Conservation (phyloP, 1,140 invertebrate genomes). For the Drosophila sp. region DNA sequence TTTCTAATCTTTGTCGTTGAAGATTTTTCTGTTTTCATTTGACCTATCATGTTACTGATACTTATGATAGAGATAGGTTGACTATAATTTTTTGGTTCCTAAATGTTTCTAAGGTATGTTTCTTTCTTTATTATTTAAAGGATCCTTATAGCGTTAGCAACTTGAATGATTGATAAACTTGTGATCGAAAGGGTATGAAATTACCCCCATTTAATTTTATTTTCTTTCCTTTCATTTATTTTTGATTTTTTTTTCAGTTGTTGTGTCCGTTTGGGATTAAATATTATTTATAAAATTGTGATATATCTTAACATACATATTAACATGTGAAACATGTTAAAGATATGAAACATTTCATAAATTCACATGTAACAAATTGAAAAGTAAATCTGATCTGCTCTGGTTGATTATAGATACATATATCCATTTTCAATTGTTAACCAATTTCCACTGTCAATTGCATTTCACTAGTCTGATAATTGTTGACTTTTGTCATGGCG, state of each 20-base stretch:
- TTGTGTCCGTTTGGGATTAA: constrained; percentile 12
- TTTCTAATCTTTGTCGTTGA: no score
- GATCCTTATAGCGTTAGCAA: no score
- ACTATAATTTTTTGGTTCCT: no score
- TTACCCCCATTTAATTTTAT: not conserved
- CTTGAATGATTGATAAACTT: no score
- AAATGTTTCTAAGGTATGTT: no score
- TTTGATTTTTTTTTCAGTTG: constrained; percentile 3
- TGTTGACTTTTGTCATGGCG: constrained; percentile 10
- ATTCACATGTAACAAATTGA: not conserved
- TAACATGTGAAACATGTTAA: no score
- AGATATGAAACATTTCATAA: not conserved
- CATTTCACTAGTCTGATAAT: constrained; percentile 22
- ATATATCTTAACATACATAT: not conserved
- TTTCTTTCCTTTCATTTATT: constrained; percentile 7
- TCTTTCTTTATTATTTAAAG: no score
- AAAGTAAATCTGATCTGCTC: not conserved
- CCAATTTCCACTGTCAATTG: constrained; percentile 33
- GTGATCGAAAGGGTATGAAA: not conserved
- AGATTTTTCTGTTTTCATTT: no score
- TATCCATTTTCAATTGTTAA: constrained; percentile 22
- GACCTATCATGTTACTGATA: no score
- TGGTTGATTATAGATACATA: not conserved
- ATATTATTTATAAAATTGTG: not conserved
- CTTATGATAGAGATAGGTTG: no score